Percentiles rank a stretch among this genome's conserved stretches.
Conservation (phyloP, 1,140 invertebrate species). For the Scaptomyza graminum region DNA sequence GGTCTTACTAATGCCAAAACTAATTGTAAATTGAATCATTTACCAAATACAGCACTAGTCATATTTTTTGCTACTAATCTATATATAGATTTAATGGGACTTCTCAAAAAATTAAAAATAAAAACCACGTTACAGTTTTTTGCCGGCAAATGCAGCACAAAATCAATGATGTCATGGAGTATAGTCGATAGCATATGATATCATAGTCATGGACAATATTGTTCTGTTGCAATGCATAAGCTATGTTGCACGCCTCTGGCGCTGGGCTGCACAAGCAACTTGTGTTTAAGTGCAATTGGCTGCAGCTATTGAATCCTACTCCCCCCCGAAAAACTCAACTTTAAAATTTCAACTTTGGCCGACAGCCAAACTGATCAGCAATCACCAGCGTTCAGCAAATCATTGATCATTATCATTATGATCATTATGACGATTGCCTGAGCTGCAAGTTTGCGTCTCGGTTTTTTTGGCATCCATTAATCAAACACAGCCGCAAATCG, state of each 20-base stretch:
- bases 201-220: conserved; percentile 8
- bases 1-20: background rate
- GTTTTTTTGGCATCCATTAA: conserved; percentile 35
- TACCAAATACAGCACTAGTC: too few relatives aligned
- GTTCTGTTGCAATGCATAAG: conserved; percentile 9
- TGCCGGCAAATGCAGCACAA: conserved; percentile 15
- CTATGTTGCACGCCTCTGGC: conserved; percentile 36
- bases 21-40: background rate
- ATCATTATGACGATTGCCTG: conserved; percentile 9
- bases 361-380: conserved; percentile 6
- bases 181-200: conserved; percentile 24
- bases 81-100: background rate
- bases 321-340: conserved; percentile 1
- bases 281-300: conserved; percentile 35
- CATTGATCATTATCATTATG: conserved; percentile 21
- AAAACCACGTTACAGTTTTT: conserved; percentile 14
- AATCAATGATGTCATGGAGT: conserved; percentile 42
- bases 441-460: background rate
- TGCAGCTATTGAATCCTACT: conserved; percentile 25
- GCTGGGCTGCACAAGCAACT: conserved; percentile 2
- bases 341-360: conserved; percentile 20
- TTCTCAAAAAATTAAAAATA: background rate
- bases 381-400: conserved; percentile 6
- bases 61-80: too few relatives aligned
- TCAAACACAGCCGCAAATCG: conserved; percentile 52